These are phyloP conservation scores for Tetramorium bicarinatum DNA, from an alignment of 2,888 invertebrate genomes.

Conservation along the genomic window DNA sequence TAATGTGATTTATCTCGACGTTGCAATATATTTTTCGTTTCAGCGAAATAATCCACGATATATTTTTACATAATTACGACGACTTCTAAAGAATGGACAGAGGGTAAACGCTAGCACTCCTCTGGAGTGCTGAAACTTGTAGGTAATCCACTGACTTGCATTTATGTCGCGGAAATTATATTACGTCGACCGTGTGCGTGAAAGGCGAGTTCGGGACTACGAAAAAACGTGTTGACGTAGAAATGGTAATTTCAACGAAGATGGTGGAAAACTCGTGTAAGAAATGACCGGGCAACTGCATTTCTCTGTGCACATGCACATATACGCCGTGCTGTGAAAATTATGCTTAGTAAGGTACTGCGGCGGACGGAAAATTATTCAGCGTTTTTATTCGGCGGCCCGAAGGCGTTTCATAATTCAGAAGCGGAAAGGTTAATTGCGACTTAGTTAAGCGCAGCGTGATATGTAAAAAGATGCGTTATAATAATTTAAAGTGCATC, in stretches of 20 bases:
- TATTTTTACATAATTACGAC: conserved; percentile 19
- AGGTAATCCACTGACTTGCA: conserved; percentile 31
- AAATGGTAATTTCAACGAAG: conserved; percentile 47
- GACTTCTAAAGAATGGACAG: not conserved
- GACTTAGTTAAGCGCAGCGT: conserved; percentile 36
- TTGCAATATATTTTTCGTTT: conserved; percentile 23
- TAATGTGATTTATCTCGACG: conserved; percentile 18
- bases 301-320: conserved; percentile 36
- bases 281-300: conserved; percentile 50
- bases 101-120: not conserved
- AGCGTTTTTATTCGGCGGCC: conserved; percentile 43
- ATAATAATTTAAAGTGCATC: conserved; percentile 29
- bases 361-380: conserved; percentile 55
- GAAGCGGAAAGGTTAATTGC: conserved; percentile 41
- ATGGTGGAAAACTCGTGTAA: conserved; percentile 37
- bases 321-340: conserved; percentile 45
- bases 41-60: not conserved
- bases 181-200: conserved; percentile 14
- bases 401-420: conserved; percentile 45
- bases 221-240: conserved; percentile 41
- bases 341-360: conserved; percentile 58
- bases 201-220: conserved; percentile 17
- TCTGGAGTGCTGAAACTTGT: conserved; percentile 32
- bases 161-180: conserved; percentile 41
- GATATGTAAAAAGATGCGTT: conserved; percentile 19